Conservation (phyloP, 2,113 vertebrate genomes). For the Genyomyrus donnyi region DNA sequence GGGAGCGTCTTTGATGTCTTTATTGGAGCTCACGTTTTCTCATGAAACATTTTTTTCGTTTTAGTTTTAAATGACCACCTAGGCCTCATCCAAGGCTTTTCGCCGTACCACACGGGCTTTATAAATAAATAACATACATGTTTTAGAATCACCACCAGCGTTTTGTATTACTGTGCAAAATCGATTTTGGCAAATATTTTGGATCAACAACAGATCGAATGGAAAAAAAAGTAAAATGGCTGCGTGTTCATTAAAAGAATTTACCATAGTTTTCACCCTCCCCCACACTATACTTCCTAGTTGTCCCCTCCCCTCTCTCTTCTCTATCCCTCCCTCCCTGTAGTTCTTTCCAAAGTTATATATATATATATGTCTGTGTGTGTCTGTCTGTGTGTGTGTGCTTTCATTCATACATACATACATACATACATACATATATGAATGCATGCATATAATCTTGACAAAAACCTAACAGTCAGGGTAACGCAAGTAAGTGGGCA, state of each 20-base stretch:
- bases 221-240: neutral
- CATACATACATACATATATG: no score
- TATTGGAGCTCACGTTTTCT: neutral
- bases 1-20: neutral
- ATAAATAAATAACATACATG: neutral
- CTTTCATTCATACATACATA: no score
- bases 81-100: neutral
- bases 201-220: neutral
- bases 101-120: neutral
- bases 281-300: neutral
- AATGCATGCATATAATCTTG: neutral
- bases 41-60: neutral
- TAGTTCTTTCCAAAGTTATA: neutral
- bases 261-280: neutral
- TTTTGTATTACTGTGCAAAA: neutral
- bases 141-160: neutral
- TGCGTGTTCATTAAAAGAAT: neutral
- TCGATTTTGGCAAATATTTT: neutral
- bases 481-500: neutral
- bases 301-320: slow-evolving; percentile 2
- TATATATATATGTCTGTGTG: no score
- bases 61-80: neutral
- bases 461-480: neutral
- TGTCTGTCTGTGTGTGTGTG: neutral
- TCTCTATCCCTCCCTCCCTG: neutral